phyloP scores from a whole-genome alignment of 2,113 vertebrate species.

The Oreochromis aureus region DNA sequence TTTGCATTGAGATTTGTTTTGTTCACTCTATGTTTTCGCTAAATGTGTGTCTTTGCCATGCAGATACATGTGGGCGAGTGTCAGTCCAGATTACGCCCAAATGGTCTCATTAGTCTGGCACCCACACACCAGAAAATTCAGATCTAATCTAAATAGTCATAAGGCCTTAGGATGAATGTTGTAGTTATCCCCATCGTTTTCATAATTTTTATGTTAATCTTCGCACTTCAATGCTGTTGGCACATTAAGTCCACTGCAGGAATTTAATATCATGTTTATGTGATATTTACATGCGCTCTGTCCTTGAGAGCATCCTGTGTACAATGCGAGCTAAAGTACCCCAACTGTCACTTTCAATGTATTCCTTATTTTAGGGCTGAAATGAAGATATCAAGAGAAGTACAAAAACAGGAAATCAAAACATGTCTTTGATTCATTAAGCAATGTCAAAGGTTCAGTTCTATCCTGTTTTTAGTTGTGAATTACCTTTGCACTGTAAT shows the following conservation, averaged over 20 bases:
- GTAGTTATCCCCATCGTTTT: slow-evolving; percentile 21
- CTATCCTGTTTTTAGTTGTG: not conserved
- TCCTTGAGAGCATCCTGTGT: not conserved
- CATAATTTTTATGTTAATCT: slow-evolving; percentile 11
- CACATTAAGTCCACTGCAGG: not conserved
- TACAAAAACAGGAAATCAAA: not conserved
- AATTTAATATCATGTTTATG: not conserved
- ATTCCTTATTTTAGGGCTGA: not conserved
- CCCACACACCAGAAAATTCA: slow-evolving; percentile 37
- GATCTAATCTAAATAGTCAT: slow-evolving; percentile 53
- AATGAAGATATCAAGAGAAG: not conserved
- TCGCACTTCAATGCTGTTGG: not conserved
- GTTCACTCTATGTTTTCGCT: not conserved
- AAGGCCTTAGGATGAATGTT: slow-evolving; percentile 31
- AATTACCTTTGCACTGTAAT: not conserved
- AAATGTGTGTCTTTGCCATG: not conserved
- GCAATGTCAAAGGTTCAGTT: not conserved
- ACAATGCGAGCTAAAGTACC: not conserved
- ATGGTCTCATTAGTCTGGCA: slow-evolving; percentile 48
- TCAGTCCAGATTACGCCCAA: slow-evolving; percentile 51
- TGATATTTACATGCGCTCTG: not conserved
- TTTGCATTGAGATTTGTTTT: slow-evolving; percentile 15
- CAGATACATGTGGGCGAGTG: slow-evolving; percentile 53
- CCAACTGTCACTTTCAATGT: not conserved
- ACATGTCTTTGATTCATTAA: not conserved